Evolutionary conservation across 2,888 invertebrate genomes (phyloP), one percentile per base, ranked within the genome.

Genomic region (Mycalesis mineus): DNA sequence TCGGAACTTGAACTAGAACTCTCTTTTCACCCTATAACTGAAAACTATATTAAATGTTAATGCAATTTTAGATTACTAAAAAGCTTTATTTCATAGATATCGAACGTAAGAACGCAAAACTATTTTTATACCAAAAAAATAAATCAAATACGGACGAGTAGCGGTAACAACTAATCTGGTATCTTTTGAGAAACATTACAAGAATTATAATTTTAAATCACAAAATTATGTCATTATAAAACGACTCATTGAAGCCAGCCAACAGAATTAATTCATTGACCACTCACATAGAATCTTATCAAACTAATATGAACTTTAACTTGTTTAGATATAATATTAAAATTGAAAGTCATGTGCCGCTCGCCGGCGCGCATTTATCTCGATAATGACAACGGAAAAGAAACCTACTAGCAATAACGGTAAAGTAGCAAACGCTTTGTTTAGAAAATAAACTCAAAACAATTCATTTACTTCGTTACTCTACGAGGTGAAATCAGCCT

Each of bases 241-340:
- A 48, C 37, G 37, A 36, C 48, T 48, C 36, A 9, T 37, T 48
- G 17, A 17, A 42, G 15, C 41, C 17, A 40, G 15, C 15, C 11
- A 41, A 51, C 14, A 15, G 31, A 51, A 41, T 51, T 45, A 61
- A 61, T 61, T 65, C 65, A 65, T 63, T 60, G 65, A 65, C 58
- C 63, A 60, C 55, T 44, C 54, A 13, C 39, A 42, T 48, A 33
- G 31, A 58, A 63, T 57, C 54, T 45, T 55, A 61, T 62, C 56
- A 55, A 33, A 57, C 41, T 49, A 64, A 59, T 57, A 61, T 62
- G 57, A 60, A 61, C 63, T 63, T 53, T 58, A 61, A 53, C 57
- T 52, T 42, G 48, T 48, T 47, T 47, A 36, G 39, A 22, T 40
- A 56, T 52, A 57, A 50, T 47, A 52, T 57, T 57, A 42, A 52